phyloP scores from a whole-genome alignment of 1,140 invertebrate genomes.

The Brachionus sp. region DNA sequence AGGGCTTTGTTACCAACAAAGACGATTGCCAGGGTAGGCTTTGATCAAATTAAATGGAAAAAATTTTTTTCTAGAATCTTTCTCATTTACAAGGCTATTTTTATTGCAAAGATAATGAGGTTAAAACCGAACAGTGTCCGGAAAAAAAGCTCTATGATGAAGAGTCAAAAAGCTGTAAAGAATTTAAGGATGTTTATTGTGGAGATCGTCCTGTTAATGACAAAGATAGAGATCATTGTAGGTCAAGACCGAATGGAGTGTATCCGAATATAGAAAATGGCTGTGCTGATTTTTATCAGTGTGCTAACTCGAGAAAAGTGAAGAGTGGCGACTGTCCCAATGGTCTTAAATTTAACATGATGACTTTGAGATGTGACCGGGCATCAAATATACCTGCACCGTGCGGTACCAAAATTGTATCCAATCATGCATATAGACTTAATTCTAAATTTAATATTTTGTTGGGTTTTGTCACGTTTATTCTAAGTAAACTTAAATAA shows the following conservation, averaged over 20 bases:
- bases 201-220: slow-evolving; percentile 40
- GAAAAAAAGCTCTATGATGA: slow-evolving; percentile 38
- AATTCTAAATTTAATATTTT: neutral
- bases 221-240: slow-evolving; percentile 28
- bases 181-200: slow-evolving; percentile 33
- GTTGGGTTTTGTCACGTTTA: slow-evolving; percentile 1
- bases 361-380: slow-evolving; percentile 32
- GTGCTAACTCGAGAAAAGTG: neutral
- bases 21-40: slow-evolving; percentile 41
- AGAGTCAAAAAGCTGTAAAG: slow-evolving; percentile 16
- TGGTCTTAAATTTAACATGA: slow-evolving; percentile 40
- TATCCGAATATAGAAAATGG: slow-evolving; percentile 45
- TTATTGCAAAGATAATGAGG: slow-evolving; percentile 26
- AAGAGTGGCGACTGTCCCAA: slow-evolving; percentile 45
- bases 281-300: slow-evolving; percentile 34
- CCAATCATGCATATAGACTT: neutral
- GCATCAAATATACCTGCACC: slow-evolving; percentile 33
- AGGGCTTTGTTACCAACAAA: slow-evolving; percentile 12
- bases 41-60: neutral
- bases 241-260: neutral
- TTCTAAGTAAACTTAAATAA: slow-evolving; percentile 5
- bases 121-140: slow-evolving; percentile 34
- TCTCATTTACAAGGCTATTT: slow-evolving; percentile 2
- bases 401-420: slow-evolving; percentile 19
- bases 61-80: neutral